These are phyloP conservation scores for Eubasilissa regina DNA, from an alignment of 1,140 invertebrate genomes.

Conservation along the genomic window DNA sequence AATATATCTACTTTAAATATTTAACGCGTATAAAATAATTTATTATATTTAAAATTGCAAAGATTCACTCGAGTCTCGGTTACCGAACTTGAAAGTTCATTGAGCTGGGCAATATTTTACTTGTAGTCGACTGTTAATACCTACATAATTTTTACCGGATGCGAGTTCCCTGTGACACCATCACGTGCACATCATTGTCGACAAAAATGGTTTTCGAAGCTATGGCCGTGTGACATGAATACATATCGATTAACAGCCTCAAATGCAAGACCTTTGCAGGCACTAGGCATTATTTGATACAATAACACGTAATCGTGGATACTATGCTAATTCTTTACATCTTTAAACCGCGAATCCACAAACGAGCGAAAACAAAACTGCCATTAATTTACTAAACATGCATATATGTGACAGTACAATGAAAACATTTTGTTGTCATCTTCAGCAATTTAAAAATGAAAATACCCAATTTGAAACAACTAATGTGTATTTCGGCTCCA, in stretches of 20 bases:
- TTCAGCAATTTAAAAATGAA: no score
- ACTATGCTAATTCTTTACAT: no score
- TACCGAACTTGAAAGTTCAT: conserved; percentile 1
- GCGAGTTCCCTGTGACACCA: conserved; percentile 11
- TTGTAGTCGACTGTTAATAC: background rate
- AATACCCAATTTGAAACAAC: no score
- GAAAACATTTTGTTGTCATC: no score
- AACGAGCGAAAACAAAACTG: background rate
- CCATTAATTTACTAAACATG: background rate
- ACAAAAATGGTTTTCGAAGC: conserved; percentile 38
- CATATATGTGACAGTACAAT: no score
- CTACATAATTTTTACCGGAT: conserved; percentile 24
- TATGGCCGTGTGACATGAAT: conserved; percentile 34
- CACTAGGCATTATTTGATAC: background rate
- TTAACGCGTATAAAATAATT: no score
- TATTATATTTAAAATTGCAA: no score
- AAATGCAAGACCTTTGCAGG: conserved; percentile 6
- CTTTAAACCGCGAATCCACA: no score
- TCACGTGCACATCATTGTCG: conserved; percentile 28
- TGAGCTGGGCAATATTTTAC: background rate
- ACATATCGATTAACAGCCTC: background rate
- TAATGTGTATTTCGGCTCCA: no score
- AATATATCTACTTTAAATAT: no score
- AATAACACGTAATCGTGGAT: no score
- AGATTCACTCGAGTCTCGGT: no score